A percentile compares a stretch with the other conserved stretches of the same genome.
Conservation (phyloP, 1,140 invertebrate species). For the Drosophila lacteicornis region DNA sequence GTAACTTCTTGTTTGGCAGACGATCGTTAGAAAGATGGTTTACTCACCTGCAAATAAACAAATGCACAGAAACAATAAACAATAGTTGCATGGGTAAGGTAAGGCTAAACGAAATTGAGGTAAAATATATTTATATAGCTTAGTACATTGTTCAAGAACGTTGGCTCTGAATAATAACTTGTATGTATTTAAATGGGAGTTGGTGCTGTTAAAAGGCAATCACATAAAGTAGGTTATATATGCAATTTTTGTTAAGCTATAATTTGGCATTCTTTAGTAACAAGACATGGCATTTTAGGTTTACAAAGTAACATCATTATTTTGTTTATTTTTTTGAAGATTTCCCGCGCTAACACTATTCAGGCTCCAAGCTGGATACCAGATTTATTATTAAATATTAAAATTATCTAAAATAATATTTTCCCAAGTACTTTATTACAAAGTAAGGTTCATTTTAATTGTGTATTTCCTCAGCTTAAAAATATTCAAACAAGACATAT, state of each 20-base stretch:
- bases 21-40: conserved; percentile 24
- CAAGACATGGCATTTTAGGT: background rate
- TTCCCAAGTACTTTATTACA: too few relatives aligned
- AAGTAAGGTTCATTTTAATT: too few relatives aligned
- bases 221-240: background rate
- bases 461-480: too few relatives aligned
- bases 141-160: conserved; percentile 3
- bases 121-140: background rate
- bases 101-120: background rate
- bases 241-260: background rate
- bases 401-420: too few relatives aligned
- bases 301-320: background rate
- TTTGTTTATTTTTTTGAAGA: background rate
- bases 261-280: background rate
- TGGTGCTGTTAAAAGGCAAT: background rate
- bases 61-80: conserved; percentile 3
- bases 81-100: background rate
- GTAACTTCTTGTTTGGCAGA: conserved; percentile 1
- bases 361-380: too few relatives aligned
- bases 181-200: background rate
- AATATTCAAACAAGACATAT: background rate
- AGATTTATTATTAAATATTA: too few relatives aligned
- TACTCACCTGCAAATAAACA: conserved; percentile 57
- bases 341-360: too few relatives aligned
- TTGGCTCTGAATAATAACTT: background rate